Evolutionary conservation across 2,797 vertebrate genomes (phyloP).

Genomic region (Sebastes oblongus): DNA sequence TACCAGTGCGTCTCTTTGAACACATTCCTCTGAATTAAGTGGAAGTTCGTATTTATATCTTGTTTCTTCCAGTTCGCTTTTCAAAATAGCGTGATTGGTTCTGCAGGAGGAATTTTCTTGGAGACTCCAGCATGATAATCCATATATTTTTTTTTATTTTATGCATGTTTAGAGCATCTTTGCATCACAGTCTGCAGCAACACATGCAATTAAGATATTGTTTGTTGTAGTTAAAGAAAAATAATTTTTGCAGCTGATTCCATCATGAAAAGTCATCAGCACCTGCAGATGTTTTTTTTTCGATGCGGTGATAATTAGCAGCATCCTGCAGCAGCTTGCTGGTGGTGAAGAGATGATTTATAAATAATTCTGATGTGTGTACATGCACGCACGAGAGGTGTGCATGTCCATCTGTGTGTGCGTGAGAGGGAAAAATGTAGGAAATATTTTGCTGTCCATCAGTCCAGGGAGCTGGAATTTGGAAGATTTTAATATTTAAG

Average conservation of each 20-base stretch:
- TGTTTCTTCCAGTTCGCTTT: conserved; percentile 61
- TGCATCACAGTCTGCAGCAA: neutral
- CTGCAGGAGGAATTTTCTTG: conserved; percentile 1
- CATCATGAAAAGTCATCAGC: neutral
- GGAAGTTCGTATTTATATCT: conserved; percentile 76
- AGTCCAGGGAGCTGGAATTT: neutral
- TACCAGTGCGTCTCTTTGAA: conserved; percentile 77
- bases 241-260: neutral
- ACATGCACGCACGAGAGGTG: neutral
- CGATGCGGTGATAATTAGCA: conserved; percentile 36
- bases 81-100: conserved; percentile 31
- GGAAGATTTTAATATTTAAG: neutral
- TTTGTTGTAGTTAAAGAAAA: neutral
- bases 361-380: conserved; percentile 35
- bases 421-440: neutral
- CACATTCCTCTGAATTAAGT: conserved; percentile 80
- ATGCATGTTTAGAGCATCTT: neutral
- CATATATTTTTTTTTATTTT: neutral
- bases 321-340: neutral
- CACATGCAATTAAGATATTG: neutral
- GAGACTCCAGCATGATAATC: neutral
- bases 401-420: neutral
- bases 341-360: neutral
- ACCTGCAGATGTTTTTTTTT: neutral
- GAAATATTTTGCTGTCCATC: neutral